Base-by-base conservation (phyloP, 1,140 invertebrate species). In the Lethocerus indicus region DNA sequence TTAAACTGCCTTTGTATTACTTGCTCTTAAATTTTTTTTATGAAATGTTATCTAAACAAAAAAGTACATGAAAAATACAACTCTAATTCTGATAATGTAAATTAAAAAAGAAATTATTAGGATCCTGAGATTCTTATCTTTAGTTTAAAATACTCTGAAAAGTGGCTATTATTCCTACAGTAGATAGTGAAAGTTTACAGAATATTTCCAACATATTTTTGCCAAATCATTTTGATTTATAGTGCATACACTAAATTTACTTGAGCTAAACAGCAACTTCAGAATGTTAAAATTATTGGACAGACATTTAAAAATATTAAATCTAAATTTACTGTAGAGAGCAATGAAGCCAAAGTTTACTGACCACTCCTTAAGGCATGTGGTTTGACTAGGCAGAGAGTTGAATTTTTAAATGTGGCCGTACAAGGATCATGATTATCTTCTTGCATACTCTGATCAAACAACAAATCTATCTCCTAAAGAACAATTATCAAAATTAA, bases 321-420 rank as follows among this genome's bases (percentile, higher is more conserved):
- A 43, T 51, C 50, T 24, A 46, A 14, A 43, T 32, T 32, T 9
- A 44, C 53, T 44, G 40, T 45, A 39, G 1, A 32, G 35, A 18
- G 35, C 21, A 56, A 21, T 21, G n/a, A 53, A 45, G 9, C 26
- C 23, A 13, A 23, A 42, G 7, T 24, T 7, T 9, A 42, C 42
- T 23, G 9, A 74, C 75, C 79, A 60, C 81, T 78, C 53, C 78
- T 70, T 3, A 95, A 69, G 37, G 82, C 81, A 67, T 94, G 89
- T n/a, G 91, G 90, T 64, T 94, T 93, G 16, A 95, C 81, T 25
- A 96, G 71, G 60, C 85, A 89, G 54, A 87, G 81, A 3, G 88
- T 87, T 47, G 81, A 80, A 54, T 78, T 76, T 39, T 73, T 77
- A 20, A 71, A 73, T 49, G 50, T 36, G 20, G 26, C 42, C 16